Base-by-base conservation (phyloP, 2,113 vertebrate genomes). In the Corythaixoides concolor region DNA sequence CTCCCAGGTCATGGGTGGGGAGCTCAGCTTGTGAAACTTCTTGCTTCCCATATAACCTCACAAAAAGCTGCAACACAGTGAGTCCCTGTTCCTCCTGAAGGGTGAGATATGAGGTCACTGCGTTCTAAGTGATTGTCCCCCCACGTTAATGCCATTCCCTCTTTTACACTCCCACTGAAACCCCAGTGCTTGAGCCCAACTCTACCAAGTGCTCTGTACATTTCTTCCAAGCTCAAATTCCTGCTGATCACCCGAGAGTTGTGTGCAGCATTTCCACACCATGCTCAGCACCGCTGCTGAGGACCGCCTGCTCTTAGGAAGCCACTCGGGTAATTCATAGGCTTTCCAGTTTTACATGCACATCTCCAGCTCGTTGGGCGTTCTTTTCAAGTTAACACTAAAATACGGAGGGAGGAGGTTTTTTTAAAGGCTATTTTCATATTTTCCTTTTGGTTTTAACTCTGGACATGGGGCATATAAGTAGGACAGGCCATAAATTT, bases 141-240 rank as follows among this genome's bases (percentile, higher is more conserved):
- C 33, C 68, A 2, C 4, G 0, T 6, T 5, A 8, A 19, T 22
- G 33, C 37, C 7, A 27, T 9, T 80, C 11, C 64, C 45, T 9
- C 49, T 37, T 35, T 32, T 4, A 24, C 2, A 7, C 47, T 52
- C 73, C 11, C 26, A 6, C 56, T 33, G 23, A 47, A 35, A 3
- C 15, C 35, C 32, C 79, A 37, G 37, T 4, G 14, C 32, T 24
- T 27, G 14, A 81, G 60, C 69, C 45, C 56, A 39, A 15, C 56
- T 41, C 55, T 86, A 64, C 45, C 45, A 6, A 78, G n/a, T 5
- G 49, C 85, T 78, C 41, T n/a, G 59, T 15, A 5, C 5, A 0
- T 14, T 18, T 45, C 13, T 26, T 4, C 28, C 0, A 1, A 76
- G 79, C 64, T 43, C 35, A 0, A 0, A 7, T 8, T 20, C 28